Evolutionary conservation across 1,140 invertebrate genomes (phyloP).

Genomic region (Hycleus cichorii): DNA sequence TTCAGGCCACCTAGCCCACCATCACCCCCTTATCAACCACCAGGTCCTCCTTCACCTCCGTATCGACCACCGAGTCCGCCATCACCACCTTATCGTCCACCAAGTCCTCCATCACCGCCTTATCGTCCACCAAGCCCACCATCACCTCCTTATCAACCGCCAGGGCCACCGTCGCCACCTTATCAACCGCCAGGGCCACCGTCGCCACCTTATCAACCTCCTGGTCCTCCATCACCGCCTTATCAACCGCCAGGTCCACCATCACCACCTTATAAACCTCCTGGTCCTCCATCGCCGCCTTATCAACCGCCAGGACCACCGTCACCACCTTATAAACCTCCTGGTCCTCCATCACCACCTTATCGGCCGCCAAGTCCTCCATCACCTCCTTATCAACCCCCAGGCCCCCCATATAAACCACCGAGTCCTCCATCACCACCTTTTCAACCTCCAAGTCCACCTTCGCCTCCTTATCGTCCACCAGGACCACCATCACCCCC

Average conservation of each 20-base stretch:
- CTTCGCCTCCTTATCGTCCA: conserved; percentile 4
- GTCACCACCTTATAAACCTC: conserved; percentile 29
- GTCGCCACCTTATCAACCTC: conserved; percentile 27
- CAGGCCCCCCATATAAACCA: conserved; percentile 8
- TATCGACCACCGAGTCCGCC: no score
- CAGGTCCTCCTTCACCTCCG: no score
- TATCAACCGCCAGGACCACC: conserved; percentile 16
- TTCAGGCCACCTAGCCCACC: conserved; percentile 18
- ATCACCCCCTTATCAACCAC: no score
- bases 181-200: conserved; percentile 8
- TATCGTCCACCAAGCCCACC: conserved; percentile 8
- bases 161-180: background rate
- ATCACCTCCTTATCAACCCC: conserved; percentile 5
- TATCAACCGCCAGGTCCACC: conserved; percentile 10
- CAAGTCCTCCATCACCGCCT: conserved; percentile 3
- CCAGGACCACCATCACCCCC: background rate
- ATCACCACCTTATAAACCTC: background rate
- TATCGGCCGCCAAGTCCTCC: conserved; percentile 19
- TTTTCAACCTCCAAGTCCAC: conserved; percentile 7
- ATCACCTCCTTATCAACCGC: conserved; percentile 1
- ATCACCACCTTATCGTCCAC: conserved; percentile 21
- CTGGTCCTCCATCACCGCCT: conserved; percentile 11
- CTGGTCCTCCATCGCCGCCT: conserved; percentile 26
- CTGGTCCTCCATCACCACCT: conserved; percentile 12
- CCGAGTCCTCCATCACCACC: conserved; percentile 8